A percentile compares a stretch with the other conserved stretches of the same genome.
Conservation (phyloP, 2,113 vertebrate genomes). For the Procavia capensis region DNA sequence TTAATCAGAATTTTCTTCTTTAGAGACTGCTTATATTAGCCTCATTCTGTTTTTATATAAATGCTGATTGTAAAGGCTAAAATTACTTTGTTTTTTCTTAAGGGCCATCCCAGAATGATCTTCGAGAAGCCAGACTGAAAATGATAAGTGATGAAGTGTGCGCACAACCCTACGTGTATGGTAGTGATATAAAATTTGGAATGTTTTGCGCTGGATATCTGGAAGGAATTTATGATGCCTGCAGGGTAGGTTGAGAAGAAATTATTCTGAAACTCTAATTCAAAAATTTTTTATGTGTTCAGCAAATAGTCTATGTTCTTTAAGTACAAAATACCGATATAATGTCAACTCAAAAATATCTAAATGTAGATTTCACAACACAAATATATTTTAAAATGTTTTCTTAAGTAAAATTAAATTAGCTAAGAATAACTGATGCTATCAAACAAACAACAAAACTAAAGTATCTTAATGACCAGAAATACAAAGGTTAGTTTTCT, state of each 20-base stretch:
- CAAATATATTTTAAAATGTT: neutral
- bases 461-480: constrained; percentile 3
- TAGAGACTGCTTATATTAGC: neutral
- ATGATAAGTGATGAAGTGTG: constrained; percentile 93
- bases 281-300: neutral
- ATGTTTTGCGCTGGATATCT: constrained; percentile 96
- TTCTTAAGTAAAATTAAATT: constrained; percentile 23
- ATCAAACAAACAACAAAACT: neutral
- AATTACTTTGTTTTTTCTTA: constrained; percentile 55
- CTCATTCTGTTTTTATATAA: neutral
- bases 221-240: constrained; percentile 93
- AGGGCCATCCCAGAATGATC: constrained; percentile 83
- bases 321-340: neutral
- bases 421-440: neutral
- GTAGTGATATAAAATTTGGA: constrained; percentile 87
- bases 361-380: constrained; percentile 25
- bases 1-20: neutral
- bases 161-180: constrained; percentile 84
- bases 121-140: constrained; percentile 94
- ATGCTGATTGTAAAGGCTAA: constrained; percentile 46
- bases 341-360: neutral
- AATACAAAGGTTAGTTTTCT: neutral
- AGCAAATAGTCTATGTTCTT: constrained; percentile 29
- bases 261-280: neutral
- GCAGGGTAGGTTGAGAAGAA: constrained; percentile 89